Base-by-base conservation (phyloP, 2,113 vertebrate species). In the Callionymus lyra region DNA sequence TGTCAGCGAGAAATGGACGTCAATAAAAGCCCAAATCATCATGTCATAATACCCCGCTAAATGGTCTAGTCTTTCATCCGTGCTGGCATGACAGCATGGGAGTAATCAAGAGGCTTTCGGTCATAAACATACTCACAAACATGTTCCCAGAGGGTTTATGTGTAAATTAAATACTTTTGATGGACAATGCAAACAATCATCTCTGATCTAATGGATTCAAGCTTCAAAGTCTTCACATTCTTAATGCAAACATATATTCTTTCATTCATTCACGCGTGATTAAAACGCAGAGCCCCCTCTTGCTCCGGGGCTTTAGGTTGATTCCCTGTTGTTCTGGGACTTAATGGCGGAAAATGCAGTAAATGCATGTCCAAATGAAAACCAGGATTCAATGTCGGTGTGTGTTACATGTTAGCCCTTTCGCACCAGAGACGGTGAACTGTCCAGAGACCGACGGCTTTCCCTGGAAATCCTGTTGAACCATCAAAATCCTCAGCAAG, bases 381-480 rank as follows among this genome's bases (percentile, higher is more conserved):
- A 70, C 60, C 74, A 77, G 80, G 46, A 41, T 16, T 31, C 27
- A 46, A 67, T 78, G 74, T 78, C 76, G 67, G 59, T 47, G 60
- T 49, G 56, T 33, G 72, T 83, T 74, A 76, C 50, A 38, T 50
- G 48, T 72, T 56, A 68, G 55, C 47, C 43, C 58, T 77, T 56
- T 72, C 53, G 53, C 44, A 38, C 43, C 48, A 48, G 61, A 53
- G 70, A 58, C 53, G 52, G 55, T 42, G 63, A 70, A 63, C 62
- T 57, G 70, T 64, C 61, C 68, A 38, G 56, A 67, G 70, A 64
- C 56, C 31, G 6, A 44, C 37, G 52, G 45, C 50, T 52, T 62
- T 78, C 74, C 74, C 64, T 62, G 59, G 71, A 80, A 82, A 77
- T 48, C 57, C 60, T 68, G 76, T 72, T 76, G 72, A 83, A 83